Evolutionary conservation across 2,888 invertebrate genomes (phyloP).

Genomic region (Liodrosophila aerea): DNA sequence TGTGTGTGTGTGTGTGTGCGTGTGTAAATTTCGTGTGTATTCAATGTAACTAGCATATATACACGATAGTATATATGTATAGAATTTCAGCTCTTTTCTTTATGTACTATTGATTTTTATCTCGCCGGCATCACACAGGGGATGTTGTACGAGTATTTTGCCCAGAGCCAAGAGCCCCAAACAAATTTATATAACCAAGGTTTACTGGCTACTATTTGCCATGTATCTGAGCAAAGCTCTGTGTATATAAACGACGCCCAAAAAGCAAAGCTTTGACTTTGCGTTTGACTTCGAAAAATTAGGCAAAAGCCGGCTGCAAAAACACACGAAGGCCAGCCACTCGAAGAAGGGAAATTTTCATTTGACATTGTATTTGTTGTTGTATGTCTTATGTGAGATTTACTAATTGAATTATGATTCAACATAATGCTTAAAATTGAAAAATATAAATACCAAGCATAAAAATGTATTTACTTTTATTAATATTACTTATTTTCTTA

Average conservation of each 20-base stretch:
- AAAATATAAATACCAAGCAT: no score
- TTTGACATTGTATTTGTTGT: neutral
- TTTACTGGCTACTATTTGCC: constrained; percentile 18
- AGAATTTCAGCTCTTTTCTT: constrained; percentile 28
- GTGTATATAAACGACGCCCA: constrained; percentile 61
- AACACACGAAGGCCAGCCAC: neutral
- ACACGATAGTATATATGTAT: constrained; percentile 18
- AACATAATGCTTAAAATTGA: no score
- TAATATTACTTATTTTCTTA: neutral
- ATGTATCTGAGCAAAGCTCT: constrained; percentile 43
- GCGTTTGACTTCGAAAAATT: constrained; percentile 54
- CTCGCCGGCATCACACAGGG: constrained; percentile 62
- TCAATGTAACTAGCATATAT: constrained; percentile 29
- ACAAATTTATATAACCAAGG: constrained; percentile 40
- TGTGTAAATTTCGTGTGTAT: constrained; percentile 61
- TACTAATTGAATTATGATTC: no score
- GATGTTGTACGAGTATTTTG: constrained; percentile 53
- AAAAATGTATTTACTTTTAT: neutral
- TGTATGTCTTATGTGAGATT: no score
- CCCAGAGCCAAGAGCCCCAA: constrained; percentile 37
- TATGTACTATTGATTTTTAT: constrained; percentile 70
- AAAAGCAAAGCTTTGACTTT: constrained; percentile 60
- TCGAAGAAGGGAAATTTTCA: constrained; percentile 8
- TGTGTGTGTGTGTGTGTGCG: constrained; percentile 9
- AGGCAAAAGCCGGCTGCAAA: constrained; percentile 10